Evolutionary conservation across 1,140 invertebrate genomes (phyloP), one percentile per base, ranked within the genome.

Genomic region (Octopus sinensis): DNA sequence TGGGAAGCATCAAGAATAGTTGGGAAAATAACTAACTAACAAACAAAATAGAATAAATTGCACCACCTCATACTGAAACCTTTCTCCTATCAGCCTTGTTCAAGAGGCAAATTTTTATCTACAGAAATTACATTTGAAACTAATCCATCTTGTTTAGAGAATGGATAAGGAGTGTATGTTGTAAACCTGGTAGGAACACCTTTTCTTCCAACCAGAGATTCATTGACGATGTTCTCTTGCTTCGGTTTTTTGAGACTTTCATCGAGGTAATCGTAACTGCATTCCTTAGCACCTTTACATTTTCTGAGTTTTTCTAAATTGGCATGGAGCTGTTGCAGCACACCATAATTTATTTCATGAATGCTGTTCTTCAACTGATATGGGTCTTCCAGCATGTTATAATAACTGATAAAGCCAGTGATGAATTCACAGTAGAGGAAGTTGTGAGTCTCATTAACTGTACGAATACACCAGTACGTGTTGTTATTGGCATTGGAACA

Each of bases 401-500:
- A 99, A 89, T 94, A 99, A 23, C 96, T 98, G 56, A 97, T 92
- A 81, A 98, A 93, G 53, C 96, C 97, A 13, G 97, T 99, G 9
- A 98, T 95, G 89, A 99, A 99, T 92, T 99, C 97, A 89, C 98
- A 99, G 91, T 99, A 99, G 0, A 99, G 93, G 87, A 97, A 96
- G 92, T 99, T 97, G 89, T 99, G 97, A 0, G 97, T 98, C 1
- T 93, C 92, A 91, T 99, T 99, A 75, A 99, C 95, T 4, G 97
- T 99, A 77, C 98, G 92, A 10, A 99, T 89, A 89, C 98, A 99
- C 88, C 96, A 98, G 91, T 98, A 99, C 0, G 97, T 98, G 89
- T 99, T 99, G 91, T 99, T 99, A 87, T 97, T 97, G n/a, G 97
- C 95, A 89, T 98, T 99, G 94, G 98, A 97, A 89, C 98, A 99